Conservation (phyloP, 1,140 invertebrate genomes). For the Triops cancriformis region DNA sequence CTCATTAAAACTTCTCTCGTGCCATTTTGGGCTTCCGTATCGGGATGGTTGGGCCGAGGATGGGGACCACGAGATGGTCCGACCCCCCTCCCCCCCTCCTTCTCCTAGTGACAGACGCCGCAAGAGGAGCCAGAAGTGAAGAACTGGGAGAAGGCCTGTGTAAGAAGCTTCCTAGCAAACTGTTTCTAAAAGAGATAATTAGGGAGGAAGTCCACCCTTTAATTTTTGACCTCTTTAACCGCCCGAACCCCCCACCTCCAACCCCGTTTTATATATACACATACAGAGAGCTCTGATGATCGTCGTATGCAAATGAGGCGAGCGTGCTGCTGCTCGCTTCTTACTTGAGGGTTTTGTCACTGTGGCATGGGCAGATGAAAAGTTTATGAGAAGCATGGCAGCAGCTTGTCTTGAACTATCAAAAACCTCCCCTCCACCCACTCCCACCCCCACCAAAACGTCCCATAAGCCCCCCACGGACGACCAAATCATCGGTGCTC, state of each 20-base stretch:
- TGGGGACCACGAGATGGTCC: not conserved
- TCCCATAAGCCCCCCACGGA: no score
- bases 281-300: not conserved
- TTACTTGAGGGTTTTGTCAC: not conserved
- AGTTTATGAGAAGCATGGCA: constrained; percentile 3
- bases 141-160: not conserved
- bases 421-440: not conserved
- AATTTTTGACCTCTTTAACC: not conserved
- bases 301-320: not conserved
- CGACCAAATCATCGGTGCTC: not conserved
- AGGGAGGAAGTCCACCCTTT: not conserved
- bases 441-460: no score
- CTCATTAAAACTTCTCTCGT: constrained; percentile 13
- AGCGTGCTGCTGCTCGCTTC: not conserved
- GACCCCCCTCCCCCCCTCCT: no score
- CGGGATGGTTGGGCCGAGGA: not conserved
- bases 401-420: not conserved
- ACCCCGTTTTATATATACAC: not conserved
- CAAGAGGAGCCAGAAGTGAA: not conserved
- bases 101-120: not conserved
- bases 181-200: constrained; percentile 6
- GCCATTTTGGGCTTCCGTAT: not conserved
- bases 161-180: not conserved
- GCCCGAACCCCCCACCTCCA: not conserved
- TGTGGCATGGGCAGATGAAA: constrained; percentile 12